Conservation (phyloP, 1,140 invertebrate species). For the Bombyx mandarina region DNA sequence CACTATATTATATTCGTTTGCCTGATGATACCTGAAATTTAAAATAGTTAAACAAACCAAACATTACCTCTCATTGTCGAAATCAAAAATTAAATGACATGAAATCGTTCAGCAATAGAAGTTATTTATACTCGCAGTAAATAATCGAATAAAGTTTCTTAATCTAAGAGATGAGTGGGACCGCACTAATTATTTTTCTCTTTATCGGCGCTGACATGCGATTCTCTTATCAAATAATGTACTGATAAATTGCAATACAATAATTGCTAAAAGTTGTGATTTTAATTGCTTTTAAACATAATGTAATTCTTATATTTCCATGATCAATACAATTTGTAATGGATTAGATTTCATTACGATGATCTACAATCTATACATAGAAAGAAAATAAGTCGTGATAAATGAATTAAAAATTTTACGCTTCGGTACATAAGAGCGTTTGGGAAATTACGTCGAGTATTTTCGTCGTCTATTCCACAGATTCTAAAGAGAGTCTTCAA, state of each 20-base stretch:
- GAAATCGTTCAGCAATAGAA: neutral
- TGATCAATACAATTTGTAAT: too few species aligned
- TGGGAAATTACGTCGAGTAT: too few species aligned
- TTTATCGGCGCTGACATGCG: conserved; percentile 9
- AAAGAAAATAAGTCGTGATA: too few species aligned
- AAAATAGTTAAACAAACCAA: neutral
- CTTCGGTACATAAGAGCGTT: too few species aligned
- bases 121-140: conserved; percentile 5
- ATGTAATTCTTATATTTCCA: too few species aligned
- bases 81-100: conserved; percentile 1
- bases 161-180: conserved; percentile 11
- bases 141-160: conserved; percentile 5
- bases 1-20: too few species aligned
- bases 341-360: too few species aligned
- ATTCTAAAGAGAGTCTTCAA: too few species aligned
- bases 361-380: too few species aligned
- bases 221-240: conserved; percentile 9
- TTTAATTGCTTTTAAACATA: neutral
- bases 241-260: conserved; percentile 2
- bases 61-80: conserved; percentile 9
- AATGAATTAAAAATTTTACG: too few species aligned
- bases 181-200: conserved; percentile 5
- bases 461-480: too few species aligned
- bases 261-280: conserved; percentile 4
- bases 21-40: too few species aligned